Percentiles rank a stretch among this genome's conserved stretches.
Conservation (phyloP, 1,140 invertebrate genomes). For the Heterodera carotae region DNA sequence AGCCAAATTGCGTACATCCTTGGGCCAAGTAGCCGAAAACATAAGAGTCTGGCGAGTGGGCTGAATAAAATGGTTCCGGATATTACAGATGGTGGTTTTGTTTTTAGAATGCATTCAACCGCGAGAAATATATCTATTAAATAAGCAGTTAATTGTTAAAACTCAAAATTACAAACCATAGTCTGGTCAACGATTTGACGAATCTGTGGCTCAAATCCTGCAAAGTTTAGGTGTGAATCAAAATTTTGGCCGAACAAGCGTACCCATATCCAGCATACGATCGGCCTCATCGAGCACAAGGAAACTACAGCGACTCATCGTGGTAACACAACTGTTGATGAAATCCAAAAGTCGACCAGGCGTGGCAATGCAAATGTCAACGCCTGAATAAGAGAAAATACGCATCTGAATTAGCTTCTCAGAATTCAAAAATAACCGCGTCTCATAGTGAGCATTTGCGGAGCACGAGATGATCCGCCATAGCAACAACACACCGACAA, state of each 20-base stretch:
- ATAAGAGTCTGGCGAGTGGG: conserved; percentile 91
- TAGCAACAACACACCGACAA: conserved; percentile 88
- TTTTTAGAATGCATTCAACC: background rate
- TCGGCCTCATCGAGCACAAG: conserved; percentile 96
- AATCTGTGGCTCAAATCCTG: conserved; percentile 98
- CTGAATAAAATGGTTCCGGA: conserved; percentile 34
- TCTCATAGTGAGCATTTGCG: conserved; percentile 80
- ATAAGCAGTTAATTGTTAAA: conserved; percentile 15
- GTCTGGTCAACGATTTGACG: conserved; percentile 94
- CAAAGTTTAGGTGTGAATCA: conserved; percentile 69
- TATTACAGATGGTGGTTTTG: conserved; percentile 40
- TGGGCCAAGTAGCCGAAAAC: conserved; percentile 98
- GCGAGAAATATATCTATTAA: background rate
- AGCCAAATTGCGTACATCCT: conserved; percentile 87
- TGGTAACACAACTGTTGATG: conserved; percentile 83
- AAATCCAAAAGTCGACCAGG: conserved; percentile 94
- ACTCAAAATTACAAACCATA: conserved; percentile 67
- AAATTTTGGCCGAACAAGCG: conserved; percentile 65
- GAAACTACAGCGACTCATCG: conserved; percentile 85
- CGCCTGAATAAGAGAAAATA: conserved; percentile 71
- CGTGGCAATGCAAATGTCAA: conserved; percentile 96
- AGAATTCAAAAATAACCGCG: conserved; percentile 72
- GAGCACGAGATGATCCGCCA: conserved; percentile 88
- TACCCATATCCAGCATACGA: conserved; percentile 98
- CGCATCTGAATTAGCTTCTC: too few relatives aligned